These are phyloP conservation scores for Pycnomerus fuliginosus DNA, from an alignment of 2,888 invertebrate genomes.

Conservation along the genomic window DNA sequence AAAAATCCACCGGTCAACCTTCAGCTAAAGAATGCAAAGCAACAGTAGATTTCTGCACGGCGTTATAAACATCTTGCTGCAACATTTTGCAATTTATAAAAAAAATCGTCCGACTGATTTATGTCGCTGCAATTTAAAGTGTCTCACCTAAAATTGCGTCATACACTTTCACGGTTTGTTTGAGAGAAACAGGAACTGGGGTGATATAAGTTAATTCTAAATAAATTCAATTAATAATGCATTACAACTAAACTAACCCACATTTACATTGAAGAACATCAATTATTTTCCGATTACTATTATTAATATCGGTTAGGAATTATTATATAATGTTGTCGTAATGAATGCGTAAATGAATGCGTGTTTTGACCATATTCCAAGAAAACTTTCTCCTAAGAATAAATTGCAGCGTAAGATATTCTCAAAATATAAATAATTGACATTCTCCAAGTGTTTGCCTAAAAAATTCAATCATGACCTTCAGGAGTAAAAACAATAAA, in stretches of 20 bases:
- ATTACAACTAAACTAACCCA: too few relatives aligned
- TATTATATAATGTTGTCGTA: too few relatives aligned
- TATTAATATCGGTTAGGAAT: too few relatives aligned
- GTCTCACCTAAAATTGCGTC: constrained; percentile 14
- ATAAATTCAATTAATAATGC: too few relatives aligned
- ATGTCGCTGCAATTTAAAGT: background rate
- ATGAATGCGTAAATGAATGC: too few relatives aligned
- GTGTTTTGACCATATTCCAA: too few relatives aligned
- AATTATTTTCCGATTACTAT: too few relatives aligned
- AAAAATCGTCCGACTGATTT: background rate
- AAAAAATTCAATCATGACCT: background rate
- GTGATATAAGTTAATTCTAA: constrained; percentile 1
- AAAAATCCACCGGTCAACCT: constrained; percentile 24
- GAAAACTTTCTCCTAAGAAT: too few relatives aligned
- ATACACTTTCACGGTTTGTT: constrained; percentile 15
- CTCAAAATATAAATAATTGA: too few relatives aligned
- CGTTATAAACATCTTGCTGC: constrained; percentile 1
- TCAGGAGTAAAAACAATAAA: background rate
- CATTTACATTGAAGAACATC: too few relatives aligned
- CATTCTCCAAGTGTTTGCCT: too few relatives aligned
- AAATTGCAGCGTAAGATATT: too few relatives aligned
- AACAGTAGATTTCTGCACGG: constrained; percentile 13
- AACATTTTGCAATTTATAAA: constrained; percentile 1
- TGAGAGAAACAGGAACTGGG: constrained; percentile 14
- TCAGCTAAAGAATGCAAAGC: constrained; percentile 15